Evolutionary conservation across 1,140 invertebrate species (phyloP).

Genomic region (Calliopsis andreniformis): DNA sequence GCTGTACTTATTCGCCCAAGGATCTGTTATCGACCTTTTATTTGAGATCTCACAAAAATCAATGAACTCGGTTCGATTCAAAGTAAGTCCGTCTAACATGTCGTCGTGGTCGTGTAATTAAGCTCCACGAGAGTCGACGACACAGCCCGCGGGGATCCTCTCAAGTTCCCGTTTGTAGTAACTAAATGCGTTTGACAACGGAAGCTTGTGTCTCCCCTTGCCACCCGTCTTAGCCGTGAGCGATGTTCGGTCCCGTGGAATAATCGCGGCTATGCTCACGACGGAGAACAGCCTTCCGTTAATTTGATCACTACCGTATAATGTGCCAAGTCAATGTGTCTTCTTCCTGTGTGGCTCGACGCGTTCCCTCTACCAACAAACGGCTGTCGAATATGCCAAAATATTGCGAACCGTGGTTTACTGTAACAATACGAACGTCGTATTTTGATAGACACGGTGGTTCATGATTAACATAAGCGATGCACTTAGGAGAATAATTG

Average conservation of each 20-base stretch:
- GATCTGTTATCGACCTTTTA: no score
- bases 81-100: slow-evolving; percentile 47
- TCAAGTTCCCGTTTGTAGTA: slow-evolving; percentile 79
- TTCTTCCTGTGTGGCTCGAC: neutral
- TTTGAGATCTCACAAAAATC: no score
- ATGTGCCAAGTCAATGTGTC: neutral
- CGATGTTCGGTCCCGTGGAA: slow-evolving; percentile 50
- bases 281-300: slow-evolving; percentile 26
- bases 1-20: no score
- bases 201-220: slow-evolving; percentile 76
- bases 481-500: no score
- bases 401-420: neutral
- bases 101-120: slow-evolving; percentile 76
- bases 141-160: slow-evolving; percentile 70
- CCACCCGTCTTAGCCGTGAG: slow-evolving; percentile 67
- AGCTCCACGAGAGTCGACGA: slow-evolving; percentile 76
- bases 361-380: neutral
- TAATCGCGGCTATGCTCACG: slow-evolving; percentile 46
- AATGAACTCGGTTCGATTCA: slow-evolving; percentile 46
- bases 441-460: neutral
- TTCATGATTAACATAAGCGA: neutral
- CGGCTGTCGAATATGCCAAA: neutral
- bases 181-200: slow-evolving; percentile 82
- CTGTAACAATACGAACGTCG: neutral
- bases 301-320: slow-evolving; percentile 33